phyloP scores from a whole-genome alignment of 1,140 invertebrate genomes.

The Leptinotarsa lineolata region DNA sequence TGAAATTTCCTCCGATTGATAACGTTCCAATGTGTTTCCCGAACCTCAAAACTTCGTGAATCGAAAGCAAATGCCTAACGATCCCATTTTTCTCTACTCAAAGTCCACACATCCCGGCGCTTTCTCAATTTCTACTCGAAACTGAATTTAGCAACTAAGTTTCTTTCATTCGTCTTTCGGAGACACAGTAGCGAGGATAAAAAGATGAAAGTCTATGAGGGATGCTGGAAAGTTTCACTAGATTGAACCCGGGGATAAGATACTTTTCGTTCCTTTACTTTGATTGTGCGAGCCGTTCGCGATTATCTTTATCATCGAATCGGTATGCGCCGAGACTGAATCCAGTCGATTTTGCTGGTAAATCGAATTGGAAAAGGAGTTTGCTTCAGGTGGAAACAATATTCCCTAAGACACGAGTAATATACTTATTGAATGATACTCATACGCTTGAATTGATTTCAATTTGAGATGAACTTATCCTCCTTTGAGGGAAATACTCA shows the following conservation, averaged over 20 bases:
- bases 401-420: neutral
- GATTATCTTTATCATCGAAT: slow-evolving; percentile 31
- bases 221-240: slow-evolving; percentile 31
- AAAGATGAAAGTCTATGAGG: slow-evolving; percentile 43
- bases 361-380: slow-evolving; percentile 28
- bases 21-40: too few species aligned
- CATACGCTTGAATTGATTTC: neutral
- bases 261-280: slow-evolving; percentile 34
- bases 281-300: slow-evolving; percentile 41
- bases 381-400: slow-evolving; percentile 10
- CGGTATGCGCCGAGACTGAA: slow-evolving; percentile 21
- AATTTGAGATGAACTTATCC: neutral
- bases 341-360: neutral
- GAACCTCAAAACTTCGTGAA: neutral
- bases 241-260: slow-evolving; percentile 35
- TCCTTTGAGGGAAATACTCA: neutral
- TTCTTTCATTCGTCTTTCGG: slow-evolving; percentile 37
- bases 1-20: too few species aligned
- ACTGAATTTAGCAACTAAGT: slow-evolving; percentile 48
- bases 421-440: neutral
- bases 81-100: neutral
- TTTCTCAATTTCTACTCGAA: slow-evolving; percentile 45
- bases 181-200: slow-evolving; percentile 32
- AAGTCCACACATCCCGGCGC: slow-evolving; percentile 35
- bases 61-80: neutral